phyloP scores from a whole-genome alignment of 1,140 invertebrate genomes.

The Dendroctonus valens region DNA sequence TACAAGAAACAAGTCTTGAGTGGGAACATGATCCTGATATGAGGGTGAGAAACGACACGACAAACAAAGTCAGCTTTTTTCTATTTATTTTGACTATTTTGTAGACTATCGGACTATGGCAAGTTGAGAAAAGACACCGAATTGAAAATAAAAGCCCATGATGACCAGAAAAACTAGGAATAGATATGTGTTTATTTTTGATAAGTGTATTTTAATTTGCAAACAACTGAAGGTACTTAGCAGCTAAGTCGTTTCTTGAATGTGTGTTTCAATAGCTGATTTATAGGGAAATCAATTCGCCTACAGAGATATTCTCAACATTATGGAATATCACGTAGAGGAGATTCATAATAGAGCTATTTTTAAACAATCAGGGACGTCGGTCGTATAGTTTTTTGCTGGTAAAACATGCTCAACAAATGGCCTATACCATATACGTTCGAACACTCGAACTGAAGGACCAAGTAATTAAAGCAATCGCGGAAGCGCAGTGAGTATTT shows the following conservation, averaged over 20 bases:
- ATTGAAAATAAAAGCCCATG: constrained; percentile 87
- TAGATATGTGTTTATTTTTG: constrained; percentile 95
- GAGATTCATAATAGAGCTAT: constrained; percentile 65
- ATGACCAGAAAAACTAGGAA: constrained; percentile 81
- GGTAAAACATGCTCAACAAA: constrained; percentile 76
- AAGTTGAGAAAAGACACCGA: constrained; percentile 89
- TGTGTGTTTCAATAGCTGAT: too few relatives aligned
- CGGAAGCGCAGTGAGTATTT: constrained; percentile 79
- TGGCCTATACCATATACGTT: constrained; percentile 87
- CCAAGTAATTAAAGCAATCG: constrained; percentile 90
- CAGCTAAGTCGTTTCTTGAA: not conserved
- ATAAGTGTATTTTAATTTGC: constrained; percentile 94
- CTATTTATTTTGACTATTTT: too few relatives aligned
- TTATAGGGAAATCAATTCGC: constrained; percentile 85
- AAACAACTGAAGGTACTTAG: constrained; percentile 60
- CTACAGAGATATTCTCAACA: constrained; percentile 80
- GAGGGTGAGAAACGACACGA: constrained; percentile 19
- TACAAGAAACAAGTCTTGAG: constrained; percentile 78
- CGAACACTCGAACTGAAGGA: constrained; percentile 83
- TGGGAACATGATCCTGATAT: constrained; percentile 56
- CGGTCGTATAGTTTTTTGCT: constrained; percentile 83
- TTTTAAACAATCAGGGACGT: constrained; percentile 65
- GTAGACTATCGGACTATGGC: constrained; percentile 72
- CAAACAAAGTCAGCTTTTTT: too few relatives aligned
- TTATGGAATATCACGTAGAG: constrained; percentile 86